Evolutionary conservation across 2,113 vertebrate species (phyloP).

Genomic region (Odontesthes bonariensis): DNA sequence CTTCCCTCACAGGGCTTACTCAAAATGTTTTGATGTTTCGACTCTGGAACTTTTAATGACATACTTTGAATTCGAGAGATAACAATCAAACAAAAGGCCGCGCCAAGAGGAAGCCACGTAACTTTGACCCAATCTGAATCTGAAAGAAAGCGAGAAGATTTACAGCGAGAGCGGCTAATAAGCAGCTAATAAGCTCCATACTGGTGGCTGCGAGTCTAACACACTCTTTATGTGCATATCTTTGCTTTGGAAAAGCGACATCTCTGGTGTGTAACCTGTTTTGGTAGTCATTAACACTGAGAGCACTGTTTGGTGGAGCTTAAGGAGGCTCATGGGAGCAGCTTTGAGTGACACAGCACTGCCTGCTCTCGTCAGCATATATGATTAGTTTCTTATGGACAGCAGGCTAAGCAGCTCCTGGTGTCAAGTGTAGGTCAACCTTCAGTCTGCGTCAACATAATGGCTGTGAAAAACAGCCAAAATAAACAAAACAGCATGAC

Average conservation of each 20-base stretch:
- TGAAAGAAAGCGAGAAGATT: not conserved
- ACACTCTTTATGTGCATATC: slow-evolving; percentile 39
- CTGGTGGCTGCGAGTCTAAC: slow-evolving; percentile 1
- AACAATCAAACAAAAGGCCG: not conserved
- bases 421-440: slow-evolving; percentile 20
- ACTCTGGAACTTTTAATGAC: not conserved
- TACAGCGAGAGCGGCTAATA: slow-evolving; percentile 24
- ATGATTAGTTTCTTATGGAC: slow-evolving; percentile 16
- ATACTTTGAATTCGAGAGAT: not conserved
- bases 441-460: not conserved
- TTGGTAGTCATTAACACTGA: slow-evolving; percentile 50
- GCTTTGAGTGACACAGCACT: slow-evolving; percentile 29
- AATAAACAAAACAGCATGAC: not conserved
- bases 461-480: not conserved
- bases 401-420: not conserved
- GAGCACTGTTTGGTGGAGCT: slow-evolving; percentile 38
- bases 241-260: slow-evolving; percentile 48
- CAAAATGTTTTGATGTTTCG: not conserved
- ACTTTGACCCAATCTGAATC: no score
- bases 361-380: slow-evolving; percentile 1
- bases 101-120: not conserved
- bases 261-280: slow-evolving; percentile 57
- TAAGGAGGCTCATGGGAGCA: slow-evolving; percentile 49
- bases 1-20: slow-evolving; percentile 12
- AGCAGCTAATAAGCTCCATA: slow-evolving; percentile 18